phyloP scores from a whole-genome alignment of 2,888 invertebrate genomes.

The Galerucella calmariensis region DNA sequence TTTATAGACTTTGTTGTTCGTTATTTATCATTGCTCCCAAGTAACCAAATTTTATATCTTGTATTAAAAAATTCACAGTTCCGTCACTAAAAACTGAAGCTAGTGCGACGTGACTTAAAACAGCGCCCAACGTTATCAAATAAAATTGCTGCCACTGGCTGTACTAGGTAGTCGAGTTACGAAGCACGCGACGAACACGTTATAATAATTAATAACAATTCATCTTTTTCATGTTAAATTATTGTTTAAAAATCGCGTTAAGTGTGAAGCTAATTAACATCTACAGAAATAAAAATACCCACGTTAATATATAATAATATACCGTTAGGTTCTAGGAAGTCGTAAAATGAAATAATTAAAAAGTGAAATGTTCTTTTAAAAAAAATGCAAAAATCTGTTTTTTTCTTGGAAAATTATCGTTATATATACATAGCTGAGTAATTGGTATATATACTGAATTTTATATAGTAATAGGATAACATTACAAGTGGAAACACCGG shows the following conservation, averaged over 20 bases:
- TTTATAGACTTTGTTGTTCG: no score
- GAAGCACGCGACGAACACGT: constrained; percentile 7
- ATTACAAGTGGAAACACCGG: constrained; percentile 24
- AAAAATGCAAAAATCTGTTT: not conserved
- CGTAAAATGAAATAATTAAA: not conserved
- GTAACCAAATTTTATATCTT: no score
- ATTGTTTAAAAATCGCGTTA: not conserved
- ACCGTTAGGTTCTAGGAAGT: not conserved
- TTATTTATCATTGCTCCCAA: no score
- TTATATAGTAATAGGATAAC: constrained; percentile 19
- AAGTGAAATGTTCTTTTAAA: constrained; percentile 14
- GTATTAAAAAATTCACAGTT: no score
- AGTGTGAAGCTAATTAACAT: not conserved
- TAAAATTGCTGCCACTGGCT: not conserved
- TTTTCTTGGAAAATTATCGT: constrained; percentile 12
- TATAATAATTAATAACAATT: not conserved
- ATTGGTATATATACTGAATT: constrained; percentile 22
- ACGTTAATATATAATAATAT: not conserved
- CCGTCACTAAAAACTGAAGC: no score
- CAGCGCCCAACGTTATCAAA: not conserved
- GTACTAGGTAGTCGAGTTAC: not conserved
- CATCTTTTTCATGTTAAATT: not conserved
- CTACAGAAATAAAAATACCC: not conserved
- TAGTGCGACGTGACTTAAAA: no score
- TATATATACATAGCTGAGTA: constrained; percentile 8